These are phyloP conservation scores for Tribolium freemani DNA, from an alignment of 2,888 invertebrate species.

Conservation along the genomic window DNA sequence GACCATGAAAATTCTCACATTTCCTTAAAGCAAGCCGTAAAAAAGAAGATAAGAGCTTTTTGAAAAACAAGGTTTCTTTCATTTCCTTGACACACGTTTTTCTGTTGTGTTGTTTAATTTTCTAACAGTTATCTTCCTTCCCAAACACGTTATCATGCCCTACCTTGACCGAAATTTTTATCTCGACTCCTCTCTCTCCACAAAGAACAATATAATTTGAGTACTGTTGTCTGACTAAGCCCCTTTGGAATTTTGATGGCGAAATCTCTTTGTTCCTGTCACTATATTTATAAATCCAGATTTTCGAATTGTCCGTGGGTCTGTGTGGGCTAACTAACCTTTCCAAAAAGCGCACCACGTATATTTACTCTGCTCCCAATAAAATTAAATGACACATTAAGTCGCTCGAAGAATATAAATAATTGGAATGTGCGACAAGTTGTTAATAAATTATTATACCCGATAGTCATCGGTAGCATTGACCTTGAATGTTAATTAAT, in stretches of 20 bases:
- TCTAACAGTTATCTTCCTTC: no score
- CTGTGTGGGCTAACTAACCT: constrained; percentile 19
- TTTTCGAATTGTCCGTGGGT: neutral
- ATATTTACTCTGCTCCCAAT: constrained; percentile 9
- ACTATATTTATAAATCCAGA: neutral
- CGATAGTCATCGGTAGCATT: constrained; percentile 20
- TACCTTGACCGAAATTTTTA: neutral
- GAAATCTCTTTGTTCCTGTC: neutral
- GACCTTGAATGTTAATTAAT: constrained; percentile 31
- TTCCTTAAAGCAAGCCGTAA: no score
- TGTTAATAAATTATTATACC: constrained; percentile 10
- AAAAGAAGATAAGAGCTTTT: no score
- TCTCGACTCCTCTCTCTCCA: neutral
- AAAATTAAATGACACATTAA: constrained; percentile 15
- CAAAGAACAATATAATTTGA: neutral
- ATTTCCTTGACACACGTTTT: no score
- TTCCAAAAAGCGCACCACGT: constrained; percentile 1
- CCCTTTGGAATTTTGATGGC: neutral
- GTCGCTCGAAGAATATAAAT: neutral
- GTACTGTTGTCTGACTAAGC: neutral
- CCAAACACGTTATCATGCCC: neutral
- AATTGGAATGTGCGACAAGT: constrained; percentile 7
- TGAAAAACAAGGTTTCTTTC: no score
- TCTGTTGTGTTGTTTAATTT: no score
- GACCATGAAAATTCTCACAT: no score